Evolutionary conservation across 2,113 vertebrate genomes (phyloP).

Genomic region (Cochlearius cochlearius): DNA sequence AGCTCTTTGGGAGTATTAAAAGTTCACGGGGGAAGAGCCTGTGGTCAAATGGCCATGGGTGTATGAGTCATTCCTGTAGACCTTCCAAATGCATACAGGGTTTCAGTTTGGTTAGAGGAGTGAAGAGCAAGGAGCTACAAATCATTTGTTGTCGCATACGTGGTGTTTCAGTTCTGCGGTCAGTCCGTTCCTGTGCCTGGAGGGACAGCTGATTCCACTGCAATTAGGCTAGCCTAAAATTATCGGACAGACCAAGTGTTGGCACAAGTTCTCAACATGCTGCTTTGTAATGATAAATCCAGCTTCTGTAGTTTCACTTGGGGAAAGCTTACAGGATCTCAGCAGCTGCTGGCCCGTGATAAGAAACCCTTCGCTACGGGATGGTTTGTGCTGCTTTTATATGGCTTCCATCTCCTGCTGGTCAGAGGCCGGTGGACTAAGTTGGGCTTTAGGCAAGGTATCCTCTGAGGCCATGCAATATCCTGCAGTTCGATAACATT

Average conservation of each 20-base stretch:
- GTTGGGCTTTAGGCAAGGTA: neutral
- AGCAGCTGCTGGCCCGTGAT: constrained; percentile 41
- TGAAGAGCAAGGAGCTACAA: neutral
- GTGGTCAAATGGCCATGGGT: neutral
- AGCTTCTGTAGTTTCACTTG: neutral
- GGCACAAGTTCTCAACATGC: neutral
- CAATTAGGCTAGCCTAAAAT: constrained; percentile 6
- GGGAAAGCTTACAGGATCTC: neutral
- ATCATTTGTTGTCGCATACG: neutral
- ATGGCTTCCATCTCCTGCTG: neutral
- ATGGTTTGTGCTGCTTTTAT: neutral
- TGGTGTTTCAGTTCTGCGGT: neutral
- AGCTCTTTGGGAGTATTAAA: neutral
- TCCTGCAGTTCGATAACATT: neutral
- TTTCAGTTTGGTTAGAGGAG: neutral
- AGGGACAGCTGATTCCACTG: neutral
- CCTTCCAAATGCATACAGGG: neutral
- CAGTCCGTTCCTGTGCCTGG: neutral
- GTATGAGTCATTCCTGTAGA: neutral
- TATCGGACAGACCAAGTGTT: constrained; percentile 19
- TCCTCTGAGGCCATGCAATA: neutral
- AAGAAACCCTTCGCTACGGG: neutral
- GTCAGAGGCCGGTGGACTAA: neutral
- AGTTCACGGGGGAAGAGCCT: neutral
- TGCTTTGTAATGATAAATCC: constrained; percentile 52